phyloP scores from a whole-genome alignment of 1,140 invertebrate genomes.

The Galleria mellonella region DNA sequence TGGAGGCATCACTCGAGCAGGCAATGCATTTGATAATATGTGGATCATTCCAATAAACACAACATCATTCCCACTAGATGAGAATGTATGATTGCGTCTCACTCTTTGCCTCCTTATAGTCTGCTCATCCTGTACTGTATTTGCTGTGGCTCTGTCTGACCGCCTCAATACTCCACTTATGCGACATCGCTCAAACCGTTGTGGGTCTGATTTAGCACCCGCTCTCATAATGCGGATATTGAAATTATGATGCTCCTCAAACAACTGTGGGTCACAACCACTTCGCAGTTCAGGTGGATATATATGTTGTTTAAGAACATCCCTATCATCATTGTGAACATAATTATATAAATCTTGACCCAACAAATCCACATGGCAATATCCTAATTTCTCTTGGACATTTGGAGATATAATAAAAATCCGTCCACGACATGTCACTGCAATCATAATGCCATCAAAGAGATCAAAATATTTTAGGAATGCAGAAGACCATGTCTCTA shows the following conservation, averaged over 20 bases:
- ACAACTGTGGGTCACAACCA: slow-evolving; percentile 40
- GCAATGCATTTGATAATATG: slow-evolving; percentile 79
- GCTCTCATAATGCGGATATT: slow-evolving; percentile 77
- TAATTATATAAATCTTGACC: slow-evolving; percentile 90
- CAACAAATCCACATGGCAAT: slow-evolving; percentile 89
- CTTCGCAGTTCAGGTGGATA: slow-evolving; percentile 72
- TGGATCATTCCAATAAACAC: slow-evolving; percentile 82
- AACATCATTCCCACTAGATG: slow-evolving; percentile 76
- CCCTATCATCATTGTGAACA: slow-evolving; percentile 86
- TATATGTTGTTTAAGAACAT: slow-evolving; percentile 83
- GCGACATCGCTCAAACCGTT: slow-evolving; percentile 82
- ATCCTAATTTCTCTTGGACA: slow-evolving; percentile 89
- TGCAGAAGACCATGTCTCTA: slow-evolving; percentile 58
- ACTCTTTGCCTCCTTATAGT: slow-evolving; percentile 71
- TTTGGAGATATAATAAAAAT: slow-evolving; percentile 91
- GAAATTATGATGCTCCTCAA: slow-evolving; percentile 73
- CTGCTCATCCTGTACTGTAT: slow-evolving; percentile 66
- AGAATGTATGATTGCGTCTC: slow-evolving; percentile 67
- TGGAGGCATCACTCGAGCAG: slow-evolving; percentile 81
- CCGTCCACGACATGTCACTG: slow-evolving; percentile 87
- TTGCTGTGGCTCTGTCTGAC: slow-evolving; percentile 70
- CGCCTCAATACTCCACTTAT: slow-evolving; percentile 75
- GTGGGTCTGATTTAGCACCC: slow-evolving; percentile 80
- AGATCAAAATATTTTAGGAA: slow-evolving; percentile 75
- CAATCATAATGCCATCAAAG: slow-evolving; percentile 84